phyloP scores from a whole-genome alignment of 1,140 invertebrate genomes.

The Pseudomyrmex dendroicus region DNA sequence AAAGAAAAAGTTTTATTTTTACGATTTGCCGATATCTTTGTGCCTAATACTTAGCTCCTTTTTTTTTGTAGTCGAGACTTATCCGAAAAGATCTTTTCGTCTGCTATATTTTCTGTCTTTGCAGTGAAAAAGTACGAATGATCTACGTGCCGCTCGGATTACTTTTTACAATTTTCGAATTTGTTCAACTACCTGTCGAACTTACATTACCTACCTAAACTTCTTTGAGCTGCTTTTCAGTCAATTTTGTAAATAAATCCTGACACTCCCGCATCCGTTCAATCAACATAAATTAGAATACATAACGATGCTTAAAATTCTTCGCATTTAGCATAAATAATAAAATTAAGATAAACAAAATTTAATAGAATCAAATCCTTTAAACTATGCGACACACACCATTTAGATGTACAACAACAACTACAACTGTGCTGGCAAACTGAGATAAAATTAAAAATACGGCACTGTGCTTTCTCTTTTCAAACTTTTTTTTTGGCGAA shows the following conservation, averaged over 20 bases:
- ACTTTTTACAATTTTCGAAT: slow-evolving; percentile 42
- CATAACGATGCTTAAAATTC: slow-evolving; percentile 62
- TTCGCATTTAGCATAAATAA: slow-evolving; percentile 67
- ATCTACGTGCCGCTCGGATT: slow-evolving; percentile 65
- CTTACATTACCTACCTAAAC: slow-evolving; percentile 46
- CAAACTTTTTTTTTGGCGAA: background rate
- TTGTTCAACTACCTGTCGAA: slow-evolving; percentile 58
- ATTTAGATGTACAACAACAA: background rate
- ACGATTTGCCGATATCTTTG: background rate
- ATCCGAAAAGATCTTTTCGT: slow-evolving; percentile 5
- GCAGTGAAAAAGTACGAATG: slow-evolving; percentile 17
- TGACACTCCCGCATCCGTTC: slow-evolving; percentile 21
- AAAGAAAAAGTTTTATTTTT: background rate
- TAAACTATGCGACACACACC: background rate
- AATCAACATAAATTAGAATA: slow-evolving; percentile 73
- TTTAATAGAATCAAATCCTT: background rate
- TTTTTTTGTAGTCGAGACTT: slow-evolving; percentile 7
- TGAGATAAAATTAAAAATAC: background rate
- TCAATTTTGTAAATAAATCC: slow-evolving; percentile 57
- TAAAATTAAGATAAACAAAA: slow-evolving; percentile 62
- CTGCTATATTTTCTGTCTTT: background rate
- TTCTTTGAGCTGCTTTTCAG: slow-evolving; percentile 18
- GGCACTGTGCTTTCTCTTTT: background rate
- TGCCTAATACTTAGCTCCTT: background rate
- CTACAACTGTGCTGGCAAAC: no score